These are phyloP conservation scores for Melanerpes formicivorus DNA, from an alignment of 2,113 vertebrate species.

Conservation along the genomic window DNA sequence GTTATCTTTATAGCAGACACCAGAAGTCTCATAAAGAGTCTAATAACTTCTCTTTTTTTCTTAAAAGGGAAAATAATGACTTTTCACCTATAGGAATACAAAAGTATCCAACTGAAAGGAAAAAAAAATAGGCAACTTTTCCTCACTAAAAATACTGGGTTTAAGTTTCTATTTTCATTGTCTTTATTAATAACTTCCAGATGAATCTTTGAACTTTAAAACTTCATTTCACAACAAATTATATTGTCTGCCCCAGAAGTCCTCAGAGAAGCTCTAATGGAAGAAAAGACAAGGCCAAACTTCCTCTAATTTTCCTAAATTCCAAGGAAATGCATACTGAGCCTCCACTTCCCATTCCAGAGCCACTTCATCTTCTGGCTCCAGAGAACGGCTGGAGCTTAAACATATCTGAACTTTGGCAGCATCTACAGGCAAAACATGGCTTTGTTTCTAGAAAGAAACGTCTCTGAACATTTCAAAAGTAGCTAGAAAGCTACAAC, in stretches of 20 bases:
- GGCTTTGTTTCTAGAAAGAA: background rate
- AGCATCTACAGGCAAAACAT: constrained; percentile 15
- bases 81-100: background rate
- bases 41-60: background rate
- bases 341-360: constrained; percentile 29
- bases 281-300: constrained; percentile 26
- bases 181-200: constrained; percentile 58
- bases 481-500: constrained; percentile 28
- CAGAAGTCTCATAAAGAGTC: background rate
- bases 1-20: background rate
- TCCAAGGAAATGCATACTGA: constrained; percentile 42
- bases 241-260: background rate
- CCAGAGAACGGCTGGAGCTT: background rate
- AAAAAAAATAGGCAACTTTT: constrained; percentile 27
- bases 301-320: constrained; percentile 26
- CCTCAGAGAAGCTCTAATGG: constrained; percentile 11
- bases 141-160: background rate
- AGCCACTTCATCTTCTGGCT: constrained; percentile 43
- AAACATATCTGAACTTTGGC: constrained; percentile 18
- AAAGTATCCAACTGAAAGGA: background rate
- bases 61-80: background rate
- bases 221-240: constrained; percentile 27
- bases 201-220: constrained; percentile 40
- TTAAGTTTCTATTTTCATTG: constrained; percentile 19
- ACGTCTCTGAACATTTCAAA: constrained; percentile 6